Evolutionary conservation across 2,888 invertebrate species (phyloP).

Genomic region (Erebia aethiops): DNA sequence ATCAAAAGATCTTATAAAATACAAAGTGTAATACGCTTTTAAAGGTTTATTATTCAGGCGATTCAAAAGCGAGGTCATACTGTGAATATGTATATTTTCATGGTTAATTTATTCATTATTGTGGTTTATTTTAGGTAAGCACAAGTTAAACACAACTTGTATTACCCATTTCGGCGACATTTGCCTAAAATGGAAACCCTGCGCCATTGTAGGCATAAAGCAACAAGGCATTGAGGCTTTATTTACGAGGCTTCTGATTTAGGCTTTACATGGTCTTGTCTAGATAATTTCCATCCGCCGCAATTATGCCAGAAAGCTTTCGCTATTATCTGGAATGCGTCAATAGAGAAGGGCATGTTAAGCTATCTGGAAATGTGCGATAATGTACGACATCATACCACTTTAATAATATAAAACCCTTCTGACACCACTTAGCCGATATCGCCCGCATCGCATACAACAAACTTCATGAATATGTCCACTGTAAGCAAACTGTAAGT

Average conservation of each 20-base stretch:
- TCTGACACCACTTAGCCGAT: constrained; percentile 28
- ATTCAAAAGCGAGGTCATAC: constrained; percentile 24
- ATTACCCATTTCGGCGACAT: constrained; percentile 34
- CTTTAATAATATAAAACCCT: constrained; percentile 35
- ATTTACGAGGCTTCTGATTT: neutral
- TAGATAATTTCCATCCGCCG: neutral
- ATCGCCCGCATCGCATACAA: neutral
- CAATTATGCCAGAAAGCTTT: constrained; percentile 21
- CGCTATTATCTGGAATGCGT: constrained; percentile 45
- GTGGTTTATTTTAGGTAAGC: constrained; percentile 33
- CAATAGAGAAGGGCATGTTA: constrained; percentile 42
- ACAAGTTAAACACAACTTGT: constrained; percentile 19
- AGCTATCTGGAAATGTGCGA: constrained; percentile 51
- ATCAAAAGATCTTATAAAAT: neutral
- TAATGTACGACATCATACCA: constrained; percentile 54
- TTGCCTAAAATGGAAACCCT: constrained; percentile 26
- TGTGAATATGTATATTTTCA: constrained; percentile 30
- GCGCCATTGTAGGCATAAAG: constrained; percentile 15
- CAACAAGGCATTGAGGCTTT: constrained; percentile 11
- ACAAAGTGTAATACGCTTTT: neutral
- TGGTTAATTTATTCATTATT: constrained; percentile 35
- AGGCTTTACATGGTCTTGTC: neutral
- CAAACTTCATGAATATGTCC: constrained; percentile 2
- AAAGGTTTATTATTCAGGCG: neutral
- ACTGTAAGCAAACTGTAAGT: constrained; percentile 9